Percentiles rank a stretch among this genome's conserved stretches.
phyloP scores from a whole-genome alignment of 2,888 invertebrate species.

The Clistopyga incitator region DNA sequence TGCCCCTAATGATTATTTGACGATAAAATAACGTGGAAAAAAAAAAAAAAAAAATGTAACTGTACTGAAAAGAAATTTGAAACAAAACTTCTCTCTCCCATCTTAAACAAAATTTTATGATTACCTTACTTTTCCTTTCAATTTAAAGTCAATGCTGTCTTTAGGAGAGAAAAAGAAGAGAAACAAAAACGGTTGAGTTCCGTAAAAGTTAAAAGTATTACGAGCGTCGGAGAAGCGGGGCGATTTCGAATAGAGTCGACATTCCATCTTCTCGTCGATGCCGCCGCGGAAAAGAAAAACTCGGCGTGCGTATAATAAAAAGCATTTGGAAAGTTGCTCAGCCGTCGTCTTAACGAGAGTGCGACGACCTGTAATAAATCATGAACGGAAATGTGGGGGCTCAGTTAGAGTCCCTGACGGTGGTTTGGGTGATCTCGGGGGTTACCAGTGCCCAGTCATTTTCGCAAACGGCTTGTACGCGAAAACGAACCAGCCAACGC shows the following conservation, averaged over 20 bases:
- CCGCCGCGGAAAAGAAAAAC: conserved; percentile 3
- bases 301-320: conserved; percentile 47
- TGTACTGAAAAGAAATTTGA: background rate
- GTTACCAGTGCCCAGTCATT: conserved; percentile 18
- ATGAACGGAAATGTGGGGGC: conserved; percentile 38
- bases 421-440: conserved; percentile 11
- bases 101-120: background rate
- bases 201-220: background rate
- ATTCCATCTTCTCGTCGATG: background rate
- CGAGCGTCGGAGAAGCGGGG: background rate
- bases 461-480: conserved; percentile 12
- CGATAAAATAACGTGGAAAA: background rate
- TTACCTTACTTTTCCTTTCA: conserved; percentile 6
- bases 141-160: background rate
- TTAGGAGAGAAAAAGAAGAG: background rate
- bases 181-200: background rate
- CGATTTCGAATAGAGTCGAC: background rate
- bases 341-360: conserved; percentile 15
- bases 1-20: background rate
- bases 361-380: conserved; percentile 47
- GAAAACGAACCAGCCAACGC: background rate
- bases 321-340: conserved; percentile 52
- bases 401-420: conserved; percentile 1
- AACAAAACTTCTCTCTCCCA: background rate
- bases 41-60: background rate